These are phyloP conservation scores for Harpegnathos saltator DNA, from an alignment of 1,140 invertebrate genomes.

Conservation along the genomic window DNA sequence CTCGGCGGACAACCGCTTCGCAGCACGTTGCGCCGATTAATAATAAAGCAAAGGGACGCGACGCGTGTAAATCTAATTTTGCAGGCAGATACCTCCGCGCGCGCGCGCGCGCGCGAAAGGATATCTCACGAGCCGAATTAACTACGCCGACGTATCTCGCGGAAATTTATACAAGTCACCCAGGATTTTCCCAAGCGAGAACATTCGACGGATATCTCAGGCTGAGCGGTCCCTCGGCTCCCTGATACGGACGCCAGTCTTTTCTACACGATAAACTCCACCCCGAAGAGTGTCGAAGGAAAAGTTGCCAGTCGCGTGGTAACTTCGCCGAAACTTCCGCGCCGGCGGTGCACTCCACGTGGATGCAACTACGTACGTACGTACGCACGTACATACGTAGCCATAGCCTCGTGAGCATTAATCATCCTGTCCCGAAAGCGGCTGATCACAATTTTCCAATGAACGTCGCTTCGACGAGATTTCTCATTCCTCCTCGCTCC, in stretches of 20 bases:
- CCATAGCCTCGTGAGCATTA: slow-evolving; percentile 67
- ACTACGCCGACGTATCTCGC: neutral
- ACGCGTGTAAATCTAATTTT: slow-evolving; percentile 3
- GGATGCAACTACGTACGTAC: slow-evolving; percentile 67
- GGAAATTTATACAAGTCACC: slow-evolving; percentile 27
- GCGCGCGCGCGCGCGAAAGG: too few species aligned
- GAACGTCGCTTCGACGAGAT: slow-evolving; percentile 72
- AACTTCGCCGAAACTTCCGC: slow-evolving; percentile 62
- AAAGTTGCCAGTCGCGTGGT: slow-evolving; percentile 54
- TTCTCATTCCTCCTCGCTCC: slow-evolving; percentile 70
- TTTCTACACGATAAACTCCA: slow-evolving; percentile 43
- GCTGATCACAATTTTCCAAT: slow-evolving; percentile 75
- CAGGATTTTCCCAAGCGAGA: slow-evolving; percentile 5
- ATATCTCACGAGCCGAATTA: neutral
- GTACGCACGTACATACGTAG: slow-evolving; percentile 16
- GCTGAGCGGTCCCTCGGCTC: slow-evolving; percentile 38
- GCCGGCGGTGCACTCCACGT: slow-evolving; percentile 53
- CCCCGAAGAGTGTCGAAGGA: slow-evolving; percentile 40
- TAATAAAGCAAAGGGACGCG: neutral
- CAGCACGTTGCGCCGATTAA: neutral
- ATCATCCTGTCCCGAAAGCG: slow-evolving; percentile 73
- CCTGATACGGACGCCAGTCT: slow-evolving; percentile 32
- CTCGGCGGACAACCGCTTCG: neutral
- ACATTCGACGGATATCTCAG: slow-evolving; percentile 40
- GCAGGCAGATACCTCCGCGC: neutral